Evolutionary conservation across 2,888 invertebrate species (phyloP).

Genomic region (Oscheius sp.): DNA sequence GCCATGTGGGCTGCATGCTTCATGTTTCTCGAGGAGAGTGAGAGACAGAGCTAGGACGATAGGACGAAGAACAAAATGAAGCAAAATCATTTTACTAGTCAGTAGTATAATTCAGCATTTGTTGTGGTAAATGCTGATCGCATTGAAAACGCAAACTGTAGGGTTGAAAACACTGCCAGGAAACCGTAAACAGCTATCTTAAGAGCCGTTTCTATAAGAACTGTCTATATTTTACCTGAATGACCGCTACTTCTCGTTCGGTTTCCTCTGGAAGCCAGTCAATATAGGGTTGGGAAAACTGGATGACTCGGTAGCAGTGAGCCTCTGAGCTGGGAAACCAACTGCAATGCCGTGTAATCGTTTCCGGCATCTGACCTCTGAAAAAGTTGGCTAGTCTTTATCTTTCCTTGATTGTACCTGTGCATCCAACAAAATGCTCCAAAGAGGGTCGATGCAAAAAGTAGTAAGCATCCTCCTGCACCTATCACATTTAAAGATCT

Average conservation of each 20-base stretch:
- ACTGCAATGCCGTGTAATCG: conserved; percentile 57
- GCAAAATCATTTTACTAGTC: conserved; percentile 26
- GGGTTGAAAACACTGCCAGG: conserved; percentile 46
- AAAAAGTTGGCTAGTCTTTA: background rate
- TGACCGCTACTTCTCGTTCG: conserved; percentile 54
- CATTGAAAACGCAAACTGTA: conserved; percentile 60
- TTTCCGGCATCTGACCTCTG: conserved; percentile 47
- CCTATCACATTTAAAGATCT: conserved; percentile 54
- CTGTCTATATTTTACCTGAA: conserved; percentile 43
- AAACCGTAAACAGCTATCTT: conserved; percentile 53
- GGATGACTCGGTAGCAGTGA: conserved; percentile 54
- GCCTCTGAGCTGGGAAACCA: conserved; percentile 48
- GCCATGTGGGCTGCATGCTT: conserved; percentile 12
- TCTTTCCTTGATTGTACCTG: conserved; percentile 8
- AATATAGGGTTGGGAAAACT: conserved; percentile 60
- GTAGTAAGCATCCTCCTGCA: conserved; percentile 45
- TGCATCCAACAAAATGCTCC: conserved; percentile 53
- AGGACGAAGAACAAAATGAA: conserved; percentile 11
- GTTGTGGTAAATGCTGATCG: conserved; percentile 57
- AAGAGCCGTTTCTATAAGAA: conserved; percentile 1
- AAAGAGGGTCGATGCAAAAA: conserved; percentile 50
- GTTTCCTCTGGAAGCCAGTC: conserved; percentile 59
- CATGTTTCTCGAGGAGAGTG: background rate
- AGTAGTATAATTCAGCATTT: conserved; percentile 51
- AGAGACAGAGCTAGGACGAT: too few relatives aligned